Percentiles rank a stretch among this genome's conserved stretches.
These are phyloP conservation scores for Hemichromis elongatus DNA, from an alignment of 2,113 vertebrate species.

Conservation along the genomic window DNA sequence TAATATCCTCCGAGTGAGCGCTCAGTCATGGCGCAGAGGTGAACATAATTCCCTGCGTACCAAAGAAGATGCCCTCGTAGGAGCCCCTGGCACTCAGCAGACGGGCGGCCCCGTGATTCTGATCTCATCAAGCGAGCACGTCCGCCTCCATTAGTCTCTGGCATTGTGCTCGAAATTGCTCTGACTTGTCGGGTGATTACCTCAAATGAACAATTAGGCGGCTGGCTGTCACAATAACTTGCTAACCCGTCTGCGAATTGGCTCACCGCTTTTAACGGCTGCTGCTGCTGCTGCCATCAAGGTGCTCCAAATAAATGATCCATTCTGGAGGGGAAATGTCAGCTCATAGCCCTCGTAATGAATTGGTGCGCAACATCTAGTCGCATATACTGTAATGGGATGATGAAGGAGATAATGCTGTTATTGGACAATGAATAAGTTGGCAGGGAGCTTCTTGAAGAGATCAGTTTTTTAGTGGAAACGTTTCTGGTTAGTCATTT, in stretches of 20 bases:
- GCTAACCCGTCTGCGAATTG: slow-evolving; percentile 38
- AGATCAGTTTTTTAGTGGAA: background rate
- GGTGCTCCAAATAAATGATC: slow-evolving; percentile 65
- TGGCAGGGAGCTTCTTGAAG: background rate
- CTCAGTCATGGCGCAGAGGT: slow-evolving; percentile 7
- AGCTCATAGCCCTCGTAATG: slow-evolving; percentile 47
- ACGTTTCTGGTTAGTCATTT: background rate
- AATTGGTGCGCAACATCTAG: slow-evolving; percentile 44
- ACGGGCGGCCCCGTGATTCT: slow-evolving; percentile 26
- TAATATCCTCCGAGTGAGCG: background rate
- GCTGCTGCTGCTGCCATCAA: slow-evolving; percentile 44
- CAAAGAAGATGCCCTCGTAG: slow-evolving; percentile 6
- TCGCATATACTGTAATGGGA: slow-evolving; percentile 12
- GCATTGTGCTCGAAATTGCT: slow-evolving; percentile 66
- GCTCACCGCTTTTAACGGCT: slow-evolving; percentile 45
- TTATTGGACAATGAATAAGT: slow-evolving; percentile 11
- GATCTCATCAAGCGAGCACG: slow-evolving; percentile 61
- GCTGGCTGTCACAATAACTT: slow-evolving; percentile 69
- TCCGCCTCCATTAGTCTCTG: slow-evolving; percentile 62
- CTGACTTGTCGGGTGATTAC: slow-evolving; percentile 71
- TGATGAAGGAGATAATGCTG: slow-evolving; percentile 32
- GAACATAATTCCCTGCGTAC: slow-evolving; percentile 13
- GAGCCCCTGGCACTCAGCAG: slow-evolving; percentile 37
- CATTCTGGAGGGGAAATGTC: slow-evolving; percentile 59
- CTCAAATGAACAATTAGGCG: slow-evolving; percentile 74